Percentiles rank a stretch among this genome's conserved stretches.
These are phyloP conservation scores for Otocyon megalotis DNA, from an alignment of 2,113 vertebrate species.

Conservation along the genomic window DNA sequence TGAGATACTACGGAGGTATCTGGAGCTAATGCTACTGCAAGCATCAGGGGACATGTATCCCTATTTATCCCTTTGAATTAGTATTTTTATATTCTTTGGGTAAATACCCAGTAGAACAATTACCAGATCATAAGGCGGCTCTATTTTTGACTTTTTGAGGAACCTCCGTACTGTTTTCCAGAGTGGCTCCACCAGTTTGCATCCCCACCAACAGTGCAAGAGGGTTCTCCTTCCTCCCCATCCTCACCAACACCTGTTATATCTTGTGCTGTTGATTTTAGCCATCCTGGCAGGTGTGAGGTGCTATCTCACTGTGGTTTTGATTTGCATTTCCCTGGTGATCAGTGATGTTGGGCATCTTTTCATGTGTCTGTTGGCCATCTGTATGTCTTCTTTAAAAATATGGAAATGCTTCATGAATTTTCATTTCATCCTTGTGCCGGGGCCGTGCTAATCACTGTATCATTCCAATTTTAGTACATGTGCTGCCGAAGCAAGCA, in stretches of 20 bases:
- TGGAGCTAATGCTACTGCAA: neutral
- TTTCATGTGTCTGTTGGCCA: neutral
- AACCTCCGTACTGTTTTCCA: neutral
- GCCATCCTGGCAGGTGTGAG: neutral
- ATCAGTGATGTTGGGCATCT: neutral
- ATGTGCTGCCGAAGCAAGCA: neutral
- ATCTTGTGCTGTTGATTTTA: neutral
- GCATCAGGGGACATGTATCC: neutral
- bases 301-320: neutral
- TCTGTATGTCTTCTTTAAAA: neutral
- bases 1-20: neutral
- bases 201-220: neutral
- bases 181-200: neutral
- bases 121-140: neutral
- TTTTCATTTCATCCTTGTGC: neutral
- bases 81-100: neutral
- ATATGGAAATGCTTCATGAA: neutral
- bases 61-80: neutral
- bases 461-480: neutral
- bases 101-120: neutral
- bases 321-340: neutral
- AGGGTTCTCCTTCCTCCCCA: neutral
- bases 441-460: neutral
- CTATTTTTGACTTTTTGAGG: neutral
- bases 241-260: neutral